Conservation (phyloP, 2,888 invertebrate species). For the Gryllus longicercus region DNA sequence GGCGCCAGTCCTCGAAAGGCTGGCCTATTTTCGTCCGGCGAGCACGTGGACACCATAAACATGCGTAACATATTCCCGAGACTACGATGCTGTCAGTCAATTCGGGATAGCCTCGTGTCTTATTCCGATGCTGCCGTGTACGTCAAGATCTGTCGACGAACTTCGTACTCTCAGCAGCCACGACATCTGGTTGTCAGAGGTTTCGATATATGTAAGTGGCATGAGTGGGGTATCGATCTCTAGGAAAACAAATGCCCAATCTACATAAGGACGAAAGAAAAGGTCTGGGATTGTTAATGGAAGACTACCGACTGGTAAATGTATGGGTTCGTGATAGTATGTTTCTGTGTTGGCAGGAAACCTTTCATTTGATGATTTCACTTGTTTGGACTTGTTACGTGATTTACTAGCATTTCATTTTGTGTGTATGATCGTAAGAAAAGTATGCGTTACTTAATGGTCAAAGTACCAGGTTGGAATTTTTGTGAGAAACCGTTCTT, state of each 20-base stretch:
- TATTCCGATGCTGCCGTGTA: not conserved
- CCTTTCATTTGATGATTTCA: no score
- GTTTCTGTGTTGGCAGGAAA: no score
- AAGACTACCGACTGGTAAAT: not conserved
- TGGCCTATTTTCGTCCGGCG: not conserved
- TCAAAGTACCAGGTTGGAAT: no score
- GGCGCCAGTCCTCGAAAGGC: not conserved
- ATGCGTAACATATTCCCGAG: not conserved
- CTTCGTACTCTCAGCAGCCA: not conserved
- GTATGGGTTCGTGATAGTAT: no score
- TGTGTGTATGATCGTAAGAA: no score
- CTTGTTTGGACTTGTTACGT: no score
- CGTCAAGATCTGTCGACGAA: not conserved
- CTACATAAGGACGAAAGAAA: constrained; percentile 17
- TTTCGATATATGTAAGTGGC: not conserved
- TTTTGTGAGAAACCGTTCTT: no score
- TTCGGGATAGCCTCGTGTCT: not conserved
- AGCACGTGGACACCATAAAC: constrained; percentile 5
- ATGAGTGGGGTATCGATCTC: not conserved
- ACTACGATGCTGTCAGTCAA: not conserved
- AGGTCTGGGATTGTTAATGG: not conserved
- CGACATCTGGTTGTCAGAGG: not conserved
- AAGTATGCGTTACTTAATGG: no score
- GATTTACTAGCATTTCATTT: no score
- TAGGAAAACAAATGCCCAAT: not conserved